Percentiles rank a stretch among this genome's conserved stretches.
These are phyloP conservation scores for Heptranchias perlo DNA, from an alignment of 2,113 vertebrate species.

Conservation along the genomic window DNA sequence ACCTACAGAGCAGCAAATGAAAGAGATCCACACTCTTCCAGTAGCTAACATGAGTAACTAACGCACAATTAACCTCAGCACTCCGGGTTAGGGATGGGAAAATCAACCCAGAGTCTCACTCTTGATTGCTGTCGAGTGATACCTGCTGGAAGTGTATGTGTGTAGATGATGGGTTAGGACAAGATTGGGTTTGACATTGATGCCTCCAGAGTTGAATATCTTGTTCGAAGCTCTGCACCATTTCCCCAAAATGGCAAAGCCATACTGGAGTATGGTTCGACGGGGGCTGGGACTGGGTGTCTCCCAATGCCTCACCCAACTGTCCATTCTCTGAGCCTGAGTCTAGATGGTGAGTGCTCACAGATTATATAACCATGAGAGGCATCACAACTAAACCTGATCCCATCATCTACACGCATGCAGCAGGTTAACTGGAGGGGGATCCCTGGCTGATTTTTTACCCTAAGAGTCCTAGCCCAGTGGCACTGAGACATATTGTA, in stretches of 20 bases:
- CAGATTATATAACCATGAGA: too few species aligned
- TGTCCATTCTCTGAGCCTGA: not conserved
- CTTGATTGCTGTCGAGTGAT: not conserved
- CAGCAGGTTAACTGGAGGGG: not conserved
- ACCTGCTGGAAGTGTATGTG: not conserved
- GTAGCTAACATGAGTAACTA: not conserved
- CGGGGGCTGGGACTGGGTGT: not conserved
- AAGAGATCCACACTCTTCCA: not conserved
- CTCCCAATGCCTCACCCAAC: not conserved
- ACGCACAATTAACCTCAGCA: not conserved
- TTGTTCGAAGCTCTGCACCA: not conserved
- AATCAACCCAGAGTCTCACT: not conserved
- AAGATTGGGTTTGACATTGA: not conserved
- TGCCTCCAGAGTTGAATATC: not conserved
- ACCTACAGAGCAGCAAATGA: not conserved
- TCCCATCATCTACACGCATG: too few species aligned
- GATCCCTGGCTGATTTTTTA: not conserved
- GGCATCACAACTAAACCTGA: too few species aligned
- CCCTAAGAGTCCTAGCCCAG: too few species aligned
- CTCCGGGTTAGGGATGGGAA: not conserved
- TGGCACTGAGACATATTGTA: too few species aligned
- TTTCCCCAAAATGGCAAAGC: not conserved
- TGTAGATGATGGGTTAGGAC: not conserved
- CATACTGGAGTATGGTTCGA: not conserved
- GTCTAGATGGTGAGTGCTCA: too few species aligned